phyloP scores from a whole-genome alignment of 92 coral and sea anemone genomes.

The Scolanthus callimorphus region DNA sequence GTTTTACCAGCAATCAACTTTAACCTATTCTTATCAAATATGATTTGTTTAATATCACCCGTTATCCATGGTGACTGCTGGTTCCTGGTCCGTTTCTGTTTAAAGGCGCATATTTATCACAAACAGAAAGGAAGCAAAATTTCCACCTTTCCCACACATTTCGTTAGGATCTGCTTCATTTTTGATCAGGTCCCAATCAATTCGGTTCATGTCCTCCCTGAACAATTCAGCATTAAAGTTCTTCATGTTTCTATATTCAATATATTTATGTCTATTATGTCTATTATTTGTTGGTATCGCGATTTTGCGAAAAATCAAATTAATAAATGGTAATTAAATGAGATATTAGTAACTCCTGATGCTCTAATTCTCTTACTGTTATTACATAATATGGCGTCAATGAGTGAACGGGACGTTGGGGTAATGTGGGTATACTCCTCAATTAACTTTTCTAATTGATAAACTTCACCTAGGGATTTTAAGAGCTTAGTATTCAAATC shows the following conservation, averaged over 20 bases:
- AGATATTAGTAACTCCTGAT: conserved; percentile 11
- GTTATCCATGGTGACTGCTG: background rate
- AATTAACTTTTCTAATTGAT: conserved; percentile 11
- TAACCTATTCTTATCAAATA: background rate
- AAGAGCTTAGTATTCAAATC: background rate
- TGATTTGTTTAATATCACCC: background rate
- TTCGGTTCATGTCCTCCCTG: background rate
- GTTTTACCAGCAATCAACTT: background rate
- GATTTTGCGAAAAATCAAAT: background rate
- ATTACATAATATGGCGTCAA: conserved; percentile 5
- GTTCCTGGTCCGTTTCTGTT: background rate
- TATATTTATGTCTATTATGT: background rate
- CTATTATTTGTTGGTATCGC: background rate
- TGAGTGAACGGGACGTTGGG: conserved; percentile 1
- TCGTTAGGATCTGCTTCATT: background rate
- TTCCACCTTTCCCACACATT: background rate
- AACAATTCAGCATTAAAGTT: background rate
- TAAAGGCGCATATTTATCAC: background rate
- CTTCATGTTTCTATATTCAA: background rate
- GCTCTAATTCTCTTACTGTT: background rate
- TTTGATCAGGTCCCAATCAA: background rate
- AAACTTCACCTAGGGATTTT: background rate
- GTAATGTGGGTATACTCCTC: conserved; percentile 8
- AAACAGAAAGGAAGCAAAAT: background rate
- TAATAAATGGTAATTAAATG: conserved; percentile 6